A percentile compares a stretch with the other conserved stretches of the same genome.
Conservation (phyloP, 1,140 invertebrate genomes). For the Elymnias hypermnestra region DNA sequence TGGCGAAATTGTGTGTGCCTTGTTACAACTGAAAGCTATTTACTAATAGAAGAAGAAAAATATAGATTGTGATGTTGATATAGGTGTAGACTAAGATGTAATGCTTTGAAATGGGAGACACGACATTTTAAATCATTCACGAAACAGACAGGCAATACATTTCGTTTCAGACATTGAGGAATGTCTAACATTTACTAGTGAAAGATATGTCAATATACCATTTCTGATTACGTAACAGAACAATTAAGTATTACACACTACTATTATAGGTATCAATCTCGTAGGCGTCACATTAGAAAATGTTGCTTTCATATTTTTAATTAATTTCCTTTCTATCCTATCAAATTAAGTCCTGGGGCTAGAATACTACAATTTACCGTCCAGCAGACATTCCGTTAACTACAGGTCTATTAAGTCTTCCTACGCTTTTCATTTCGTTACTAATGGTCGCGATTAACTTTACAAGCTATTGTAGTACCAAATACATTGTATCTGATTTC, state of each 20-base stretch:
- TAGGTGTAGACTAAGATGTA: too few relatives aligned
- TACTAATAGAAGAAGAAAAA: too few relatives aligned
- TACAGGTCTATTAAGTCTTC: constrained; percentile 2
- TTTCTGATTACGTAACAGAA: background rate
- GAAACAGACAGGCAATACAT: too few relatives aligned
- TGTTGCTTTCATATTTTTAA: constrained; percentile 6
- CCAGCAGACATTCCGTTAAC: constrained; percentile 1
- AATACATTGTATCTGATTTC: too few relatives aligned
- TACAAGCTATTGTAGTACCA: too few relatives aligned
- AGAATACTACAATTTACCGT: constrained; percentile 1
- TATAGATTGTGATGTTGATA: too few relatives aligned
- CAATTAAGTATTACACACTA: background rate
- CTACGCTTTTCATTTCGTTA: background rate
- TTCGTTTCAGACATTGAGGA: too few relatives aligned
- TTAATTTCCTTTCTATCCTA: constrained; percentile 4
- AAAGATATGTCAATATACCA: background rate
- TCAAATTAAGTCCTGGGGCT: constrained; percentile 4
- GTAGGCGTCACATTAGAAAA: constrained; percentile 4
- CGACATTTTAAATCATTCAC: too few relatives aligned
- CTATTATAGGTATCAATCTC: background rate
- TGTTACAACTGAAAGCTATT: too few relatives aligned
- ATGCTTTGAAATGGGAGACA: too few relatives aligned
- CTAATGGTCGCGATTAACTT: background rate
- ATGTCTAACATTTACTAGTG: too few relatives aligned
- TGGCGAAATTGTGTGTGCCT: too few relatives aligned